Evolutionary conservation across 1,140 invertebrate species (phyloP).

Genomic region (Lepidurus apus): DNA sequence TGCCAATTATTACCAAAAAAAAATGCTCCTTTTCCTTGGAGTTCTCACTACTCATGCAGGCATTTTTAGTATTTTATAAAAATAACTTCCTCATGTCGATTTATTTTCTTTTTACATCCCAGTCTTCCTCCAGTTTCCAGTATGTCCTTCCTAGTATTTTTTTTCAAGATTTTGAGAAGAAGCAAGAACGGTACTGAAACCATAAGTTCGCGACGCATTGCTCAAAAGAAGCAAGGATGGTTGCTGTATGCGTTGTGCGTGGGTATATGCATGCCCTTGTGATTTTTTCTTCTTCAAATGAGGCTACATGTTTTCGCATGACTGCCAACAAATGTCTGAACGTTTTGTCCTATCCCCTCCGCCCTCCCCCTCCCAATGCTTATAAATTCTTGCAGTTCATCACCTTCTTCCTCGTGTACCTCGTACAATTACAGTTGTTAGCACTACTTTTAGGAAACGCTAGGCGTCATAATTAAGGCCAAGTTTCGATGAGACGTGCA

Average conservation of each 20-base stretch:
- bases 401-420: too few relatives aligned
- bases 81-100: neutral
- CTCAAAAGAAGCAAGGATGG: neutral
- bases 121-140: neutral
- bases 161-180: neutral
- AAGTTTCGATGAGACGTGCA: too few relatives aligned
- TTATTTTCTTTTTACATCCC: neutral
- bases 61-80: neutral
- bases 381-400: too few relatives aligned
- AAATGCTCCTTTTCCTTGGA: neutral
- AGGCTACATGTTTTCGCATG: neutral
- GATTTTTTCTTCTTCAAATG: neutral
- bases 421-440: too few relatives aligned
- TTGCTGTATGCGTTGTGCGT: neutral
- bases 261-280: neutral
- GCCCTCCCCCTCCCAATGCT: neutral
- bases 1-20: conserved; percentile 26
- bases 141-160: neutral
- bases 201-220: neutral
- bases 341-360: neutral
- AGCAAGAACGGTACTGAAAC: neutral
- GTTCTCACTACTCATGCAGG: neutral
- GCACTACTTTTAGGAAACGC: too few relatives aligned
- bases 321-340: neutral
- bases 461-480: too few relatives aligned